phyloP scores from a whole-genome alignment of 92 coral and sea anemone species.

The Micromussa lordhowensis region DNA sequence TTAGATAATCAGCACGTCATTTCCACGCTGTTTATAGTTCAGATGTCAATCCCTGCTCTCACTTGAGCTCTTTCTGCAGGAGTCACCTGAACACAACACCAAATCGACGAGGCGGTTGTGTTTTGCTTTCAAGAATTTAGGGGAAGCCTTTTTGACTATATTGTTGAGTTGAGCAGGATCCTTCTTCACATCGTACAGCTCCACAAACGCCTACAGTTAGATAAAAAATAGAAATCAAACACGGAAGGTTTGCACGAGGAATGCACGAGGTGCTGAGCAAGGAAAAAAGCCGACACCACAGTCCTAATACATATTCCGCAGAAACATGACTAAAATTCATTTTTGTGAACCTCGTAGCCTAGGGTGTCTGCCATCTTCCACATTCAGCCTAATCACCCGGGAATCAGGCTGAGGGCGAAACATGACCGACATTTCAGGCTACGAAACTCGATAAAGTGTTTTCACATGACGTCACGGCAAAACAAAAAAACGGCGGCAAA shows the following conservation, averaged over 20 bases:
- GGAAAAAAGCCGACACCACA: background rate
- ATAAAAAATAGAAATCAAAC: background rate
- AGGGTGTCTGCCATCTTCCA: too few species aligned
- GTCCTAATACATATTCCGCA: background rate
- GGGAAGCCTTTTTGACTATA: conserved; percentile 58
- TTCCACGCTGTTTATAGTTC: background rate
- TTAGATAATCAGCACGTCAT: background rate
- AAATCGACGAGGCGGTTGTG: conserved; percentile 65
- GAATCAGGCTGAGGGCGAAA: too few species aligned
- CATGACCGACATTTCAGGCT: too few species aligned
- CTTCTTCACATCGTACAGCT: conserved; percentile 72
- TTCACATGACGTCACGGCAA: too few species aligned
- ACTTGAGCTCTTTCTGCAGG: conserved; percentile 49
- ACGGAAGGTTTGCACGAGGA: background rate
- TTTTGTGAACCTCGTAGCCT: too few species aligned
- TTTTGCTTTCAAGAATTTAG: conserved; percentile 50
- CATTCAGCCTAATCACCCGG: too few species aligned
- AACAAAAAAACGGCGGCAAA: too few species aligned
- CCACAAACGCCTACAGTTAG: conserved; percentile 69
- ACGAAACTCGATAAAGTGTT: too few species aligned
- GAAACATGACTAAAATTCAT: background rate
- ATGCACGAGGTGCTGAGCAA: background rate
- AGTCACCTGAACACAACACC: conserved; percentile 69
- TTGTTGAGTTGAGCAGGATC: conserved; percentile 80
- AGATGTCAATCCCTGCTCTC: background rate